Evolutionary conservation across 2,113 vertebrate genomes (phyloP).

Genomic region (Corythaeola cristata): DNA sequence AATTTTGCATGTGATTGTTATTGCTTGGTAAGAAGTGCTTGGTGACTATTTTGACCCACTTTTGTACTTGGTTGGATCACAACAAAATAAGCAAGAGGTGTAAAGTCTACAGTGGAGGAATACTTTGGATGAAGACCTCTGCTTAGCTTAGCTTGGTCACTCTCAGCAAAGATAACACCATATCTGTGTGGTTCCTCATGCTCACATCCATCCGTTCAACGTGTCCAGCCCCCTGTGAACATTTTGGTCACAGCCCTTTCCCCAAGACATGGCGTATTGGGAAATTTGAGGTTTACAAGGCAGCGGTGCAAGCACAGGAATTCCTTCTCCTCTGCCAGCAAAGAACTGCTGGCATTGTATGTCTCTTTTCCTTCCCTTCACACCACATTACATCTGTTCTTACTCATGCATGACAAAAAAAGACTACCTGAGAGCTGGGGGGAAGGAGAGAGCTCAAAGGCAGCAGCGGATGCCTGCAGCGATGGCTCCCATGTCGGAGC

Average conservation of each 20-base stretch:
- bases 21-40: not conserved
- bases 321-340: not conserved
- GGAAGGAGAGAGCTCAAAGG: not conserved
- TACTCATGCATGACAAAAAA: not conserved
- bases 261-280: accelerated
- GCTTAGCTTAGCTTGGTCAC: not conserved
- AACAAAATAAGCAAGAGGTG: not conserved
- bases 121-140: not conserved
- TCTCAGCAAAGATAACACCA: not conserved
- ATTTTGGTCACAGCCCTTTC: not conserved
- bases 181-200: not conserved
- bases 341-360: not conserved
- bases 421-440: not conserved
- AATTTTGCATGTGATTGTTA: not conserved
- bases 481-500: not conserved
- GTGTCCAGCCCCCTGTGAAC: not conserved
- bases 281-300: not conserved
- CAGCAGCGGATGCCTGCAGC: accelerated
- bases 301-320: not conserved
- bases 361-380: not conserved
- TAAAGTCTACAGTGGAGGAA: not conserved
- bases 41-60: not conserved
- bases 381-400: constrained; percentile 37
- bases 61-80: not conserved
- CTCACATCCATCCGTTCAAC: not conserved